Conservation (phyloP, 1,140 invertebrate genomes). For the Drosophila sproati region DNA sequence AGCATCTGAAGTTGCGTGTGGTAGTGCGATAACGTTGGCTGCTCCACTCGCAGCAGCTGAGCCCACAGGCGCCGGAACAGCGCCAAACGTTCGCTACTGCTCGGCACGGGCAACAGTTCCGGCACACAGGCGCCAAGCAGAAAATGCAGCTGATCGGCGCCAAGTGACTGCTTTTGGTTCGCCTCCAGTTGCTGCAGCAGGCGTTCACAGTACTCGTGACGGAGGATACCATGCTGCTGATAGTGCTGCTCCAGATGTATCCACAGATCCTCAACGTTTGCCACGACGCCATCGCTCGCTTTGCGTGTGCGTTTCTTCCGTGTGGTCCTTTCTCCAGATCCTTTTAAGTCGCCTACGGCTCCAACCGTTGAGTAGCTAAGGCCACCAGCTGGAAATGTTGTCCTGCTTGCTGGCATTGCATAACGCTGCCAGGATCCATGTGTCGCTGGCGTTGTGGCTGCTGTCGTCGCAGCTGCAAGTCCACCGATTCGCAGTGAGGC, state of each 20-base stretch:
- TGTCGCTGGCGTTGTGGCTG: not conserved
- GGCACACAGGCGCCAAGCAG: constrained; percentile 69
- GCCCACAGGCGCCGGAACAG: constrained; percentile 65
- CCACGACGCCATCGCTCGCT: not conserved
- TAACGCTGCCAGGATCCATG: constrained; percentile 15
- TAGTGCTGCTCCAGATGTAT: constrained; percentile 60
- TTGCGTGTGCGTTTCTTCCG: constrained; percentile 12
- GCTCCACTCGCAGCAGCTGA: constrained; percentile 51
- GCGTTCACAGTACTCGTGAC: constrained; percentile 54
- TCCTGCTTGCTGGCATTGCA: constrained; percentile 30
- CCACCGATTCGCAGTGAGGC: constrained; percentile 2
- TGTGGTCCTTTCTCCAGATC: not conserved
- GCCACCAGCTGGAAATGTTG: not conserved
- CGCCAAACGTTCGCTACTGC: constrained; percentile 38
- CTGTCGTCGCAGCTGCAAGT: constrained; percentile 10
- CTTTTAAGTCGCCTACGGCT: not conserved
- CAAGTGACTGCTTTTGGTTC: constrained; percentile 7
- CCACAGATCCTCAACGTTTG: constrained; percentile 47
- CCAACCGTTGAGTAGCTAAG: constrained; percentile 9
- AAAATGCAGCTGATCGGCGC: constrained; percentile 58
- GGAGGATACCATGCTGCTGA: constrained; percentile 57
- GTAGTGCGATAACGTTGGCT: constrained; percentile 59
- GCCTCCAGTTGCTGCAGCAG: constrained; percentile 47
- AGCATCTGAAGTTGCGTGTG: constrained; percentile 63
- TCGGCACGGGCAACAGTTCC: constrained; percentile 60